Base-by-base conservation (phyloP, 2,113 vertebrate genomes). In the Meleagris gallopavo region DNA sequence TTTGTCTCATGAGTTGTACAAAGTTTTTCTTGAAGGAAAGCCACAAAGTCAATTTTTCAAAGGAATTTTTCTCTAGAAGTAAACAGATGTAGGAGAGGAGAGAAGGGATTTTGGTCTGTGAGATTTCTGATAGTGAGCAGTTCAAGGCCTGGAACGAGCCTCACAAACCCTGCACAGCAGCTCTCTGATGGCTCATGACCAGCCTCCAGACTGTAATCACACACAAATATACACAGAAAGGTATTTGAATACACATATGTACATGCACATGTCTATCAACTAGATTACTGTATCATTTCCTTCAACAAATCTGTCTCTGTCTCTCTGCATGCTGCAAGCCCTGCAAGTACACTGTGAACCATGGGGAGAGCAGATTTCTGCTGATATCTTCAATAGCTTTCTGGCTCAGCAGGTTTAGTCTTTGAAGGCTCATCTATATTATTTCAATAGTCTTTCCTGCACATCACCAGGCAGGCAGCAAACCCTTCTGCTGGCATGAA, bases 1-100 rank as follows among this genome's bases (percentile, higher is more conserved):
- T 4, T 9, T 41, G 4, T 30, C 48, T 66, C 29, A 18, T 0
- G 1, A 58, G 3, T 6, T 40, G 18, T 4, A n/a, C 11, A 34
- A n/a, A 92, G 43, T 71, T 71, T 46, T 60, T 13, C 12, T 52
- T 20, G 13, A 77, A 81, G 3, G 10, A 91, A 71, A 74, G 5
- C 5, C 11, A 36, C 11, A 8, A 71, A 72, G 19, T 20, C 52
- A 54, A 9, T 29, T 16, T 48, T 52, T 36, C 22, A 9, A 65
- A 62, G 13, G 6, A 38, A 40, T 25, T 14, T 22, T 5, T 76
- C 40, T 45, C 17, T 40, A 50, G 30, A 8, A 50, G 9, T 4
- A 13, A 66, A 58, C 29, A 22, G 2, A 9, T 46, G 7, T 40
- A 32, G 2, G 1, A 8, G 14, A 46, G 13, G 1, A 8, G 14